Evolutionary conservation across 2,113 vertebrate genomes (phyloP).

Genomic region (Mormyrus iriodes): DNA sequence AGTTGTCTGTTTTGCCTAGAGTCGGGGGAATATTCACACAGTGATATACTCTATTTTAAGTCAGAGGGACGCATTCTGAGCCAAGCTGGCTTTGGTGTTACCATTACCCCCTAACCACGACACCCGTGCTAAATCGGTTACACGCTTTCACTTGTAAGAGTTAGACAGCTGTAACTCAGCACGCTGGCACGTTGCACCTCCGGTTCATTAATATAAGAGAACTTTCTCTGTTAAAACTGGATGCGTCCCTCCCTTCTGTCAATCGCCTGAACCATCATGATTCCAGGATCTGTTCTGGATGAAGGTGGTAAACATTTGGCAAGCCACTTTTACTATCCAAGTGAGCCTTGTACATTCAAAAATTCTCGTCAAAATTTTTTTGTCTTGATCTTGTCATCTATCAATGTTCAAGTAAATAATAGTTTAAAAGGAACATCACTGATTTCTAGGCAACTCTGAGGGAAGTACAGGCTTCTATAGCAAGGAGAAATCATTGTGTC

Average conservation of each 20-base stretch:
- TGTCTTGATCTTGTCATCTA: background rate
- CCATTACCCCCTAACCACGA: background rate
- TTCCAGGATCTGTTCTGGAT: background rate
- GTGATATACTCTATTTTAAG: constrained; percentile 4
- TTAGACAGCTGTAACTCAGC: too few relatives aligned
- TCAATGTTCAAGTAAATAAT: background rate
- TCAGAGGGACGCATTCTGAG: background rate
- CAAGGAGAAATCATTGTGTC: background rate
- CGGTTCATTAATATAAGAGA: too few relatives aligned
- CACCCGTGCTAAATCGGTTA: background rate
- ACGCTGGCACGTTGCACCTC: too few relatives aligned
- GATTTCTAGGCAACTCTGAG: background rate
- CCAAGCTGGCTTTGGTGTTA: background rate
- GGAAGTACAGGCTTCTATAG: background rate
- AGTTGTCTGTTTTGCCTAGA: background rate
- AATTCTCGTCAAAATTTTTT: background rate
- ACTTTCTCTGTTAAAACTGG: background rate
- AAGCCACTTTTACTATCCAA: background rate
- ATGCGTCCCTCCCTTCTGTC: background rate
- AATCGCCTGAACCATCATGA: background rate
- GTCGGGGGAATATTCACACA: background rate
- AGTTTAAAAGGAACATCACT: background rate
- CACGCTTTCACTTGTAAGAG: too few relatives aligned
- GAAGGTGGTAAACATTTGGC: background rate
- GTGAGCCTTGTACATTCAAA: background rate